Evolutionary conservation across 2,888 invertebrate genomes (phyloP), one percentile per base, ranked within the genome.

Genomic region (Nemotelus nigrinus): DNA sequence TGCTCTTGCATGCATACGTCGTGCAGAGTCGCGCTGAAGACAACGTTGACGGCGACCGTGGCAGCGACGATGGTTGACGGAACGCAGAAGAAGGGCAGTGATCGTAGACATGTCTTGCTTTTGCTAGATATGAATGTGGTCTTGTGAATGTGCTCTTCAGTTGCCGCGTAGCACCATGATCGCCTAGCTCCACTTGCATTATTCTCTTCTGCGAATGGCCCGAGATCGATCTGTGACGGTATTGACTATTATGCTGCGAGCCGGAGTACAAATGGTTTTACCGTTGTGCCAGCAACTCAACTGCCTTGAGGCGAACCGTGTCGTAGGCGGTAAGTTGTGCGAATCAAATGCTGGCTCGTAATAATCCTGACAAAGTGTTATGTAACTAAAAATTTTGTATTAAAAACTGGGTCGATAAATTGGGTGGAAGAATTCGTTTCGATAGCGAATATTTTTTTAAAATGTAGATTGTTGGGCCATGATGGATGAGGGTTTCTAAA

Each of bases 1-100:
- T 79, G 80, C 78, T 80, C 78, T 79, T 80, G 44, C 64, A 44
- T 55, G 25, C 53, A 68, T 45, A 63, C 25, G 25, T 25, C 25
- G 25, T 25, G 25, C 25, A 25, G 25, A 25, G 25, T 25, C 25
- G 25, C n/a, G n/a, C n/a, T 39, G 39, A 25, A 6, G 58, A 25
- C 58, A 58, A 5, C n/a, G 58, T 58, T 39, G 25, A 44, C 45
- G 45, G 58, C 5, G 60, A 39, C 57, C 39, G 72, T 60, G 45
- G 72, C 53, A 7, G 53, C 53, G 25, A 58, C 39, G 72, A 60
- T 45, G 72, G 74, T 7, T 63, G 70, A 55, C 55, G 70, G 70
- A 53, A 43, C 44, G 70, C 70, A 53, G 70, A 70, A 53, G 70
- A 53, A 55, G 43, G 55, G 70, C 55, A 70, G 55, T 55, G 70